Evolutionary conservation across 2,888 invertebrate genomes (phyloP).

Genomic region (Zonitis immaculata): DNA sequence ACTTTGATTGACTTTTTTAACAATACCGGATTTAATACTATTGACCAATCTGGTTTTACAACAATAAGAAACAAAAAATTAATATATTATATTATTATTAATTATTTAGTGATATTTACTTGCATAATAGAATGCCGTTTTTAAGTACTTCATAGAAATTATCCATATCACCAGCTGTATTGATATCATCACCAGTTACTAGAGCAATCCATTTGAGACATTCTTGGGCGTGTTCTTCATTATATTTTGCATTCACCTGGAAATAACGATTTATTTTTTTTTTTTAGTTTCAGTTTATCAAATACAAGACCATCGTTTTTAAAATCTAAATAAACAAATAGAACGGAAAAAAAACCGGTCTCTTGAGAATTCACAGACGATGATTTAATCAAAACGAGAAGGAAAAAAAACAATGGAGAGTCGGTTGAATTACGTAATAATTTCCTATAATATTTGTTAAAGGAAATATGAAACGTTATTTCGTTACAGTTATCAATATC

Average conservation of each 20-base stretch:
- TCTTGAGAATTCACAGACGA: background rate
- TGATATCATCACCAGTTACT: constrained; percentile 79
- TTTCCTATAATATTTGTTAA: background rate
- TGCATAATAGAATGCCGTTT: constrained; percentile 88
- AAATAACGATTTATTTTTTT: constrained; percentile 37
- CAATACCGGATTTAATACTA: constrained; percentile 73
- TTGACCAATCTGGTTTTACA: constrained; percentile 73
- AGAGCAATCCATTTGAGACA: constrained; percentile 88
- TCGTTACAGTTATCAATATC: background rate
- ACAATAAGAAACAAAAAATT: constrained; percentile 3
- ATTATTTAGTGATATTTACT: constrained; percentile 54
- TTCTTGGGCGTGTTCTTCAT: constrained; percentile 88
- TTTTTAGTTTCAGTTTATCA: no score
- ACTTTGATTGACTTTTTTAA: constrained; percentile 85
- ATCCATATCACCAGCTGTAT: constrained; percentile 86
- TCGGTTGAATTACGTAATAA: background rate
- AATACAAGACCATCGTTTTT: no score
- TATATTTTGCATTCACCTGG: constrained; percentile 97
- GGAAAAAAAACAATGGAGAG: background rate
- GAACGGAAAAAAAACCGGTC: background rate
- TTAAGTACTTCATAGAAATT: constrained; percentile 89
- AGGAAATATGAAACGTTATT: background rate
- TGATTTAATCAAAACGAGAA: background rate
- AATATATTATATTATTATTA: constrained; percentile 21
- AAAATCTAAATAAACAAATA: no score